Percentiles rank a stretch among this genome's conserved stretches.
Evolutionary conservation across 2,888 invertebrate genomes (phyloP).

Genomic region (Mechanitis mazaeus): DNA sequence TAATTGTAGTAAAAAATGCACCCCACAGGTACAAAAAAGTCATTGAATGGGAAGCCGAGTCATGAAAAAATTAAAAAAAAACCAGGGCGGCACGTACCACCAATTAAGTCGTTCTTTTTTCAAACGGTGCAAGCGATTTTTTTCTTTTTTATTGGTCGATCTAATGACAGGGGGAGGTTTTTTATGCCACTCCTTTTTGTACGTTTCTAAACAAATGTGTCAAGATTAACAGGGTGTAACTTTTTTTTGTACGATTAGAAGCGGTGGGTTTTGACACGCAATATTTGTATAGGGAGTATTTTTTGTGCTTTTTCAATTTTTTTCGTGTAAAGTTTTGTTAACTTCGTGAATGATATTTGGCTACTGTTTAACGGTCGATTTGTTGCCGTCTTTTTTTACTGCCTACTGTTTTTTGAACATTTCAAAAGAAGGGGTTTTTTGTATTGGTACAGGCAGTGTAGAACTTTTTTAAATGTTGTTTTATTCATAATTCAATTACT

Average conservation of each 20-base stretch:
- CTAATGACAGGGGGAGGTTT: constrained; percentile 59
- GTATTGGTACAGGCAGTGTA: constrained; percentile 18
- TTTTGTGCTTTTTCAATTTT: constrained; percentile 36
- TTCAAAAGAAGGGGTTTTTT: constrained; percentile 36
- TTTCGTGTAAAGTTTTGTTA: constrained; percentile 36
- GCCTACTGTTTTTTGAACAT: constrained; percentile 21
- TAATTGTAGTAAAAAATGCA: constrained; percentile 68
- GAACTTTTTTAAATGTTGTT: neutral
- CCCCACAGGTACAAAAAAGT: constrained; percentile 45
- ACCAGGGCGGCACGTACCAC: constrained; percentile 64
- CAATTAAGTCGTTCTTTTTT: constrained; percentile 68
- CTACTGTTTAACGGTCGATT: constrained; percentile 63
- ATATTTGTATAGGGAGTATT: constrained; percentile 51
- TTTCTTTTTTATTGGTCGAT: constrained; percentile 61
- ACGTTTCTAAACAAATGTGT: constrained; percentile 46
- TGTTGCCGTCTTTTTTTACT: constrained; percentile 31
- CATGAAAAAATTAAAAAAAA: constrained; percentile 45
- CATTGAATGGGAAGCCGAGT: constrained; percentile 32
- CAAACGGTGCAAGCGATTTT: constrained; percentile 48
- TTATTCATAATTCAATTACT: neutral
- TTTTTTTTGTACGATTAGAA: constrained; percentile 48
- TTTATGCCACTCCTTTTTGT: constrained; percentile 47
- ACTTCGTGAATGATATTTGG: constrained; percentile 46
- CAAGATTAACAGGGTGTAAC: constrained; percentile 48
- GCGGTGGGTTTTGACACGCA: constrained; percentile 58